phyloP scores from a whole-genome alignment of 1,140 invertebrate genomes.

The Mycetomoellerius zeteki region DNA sequence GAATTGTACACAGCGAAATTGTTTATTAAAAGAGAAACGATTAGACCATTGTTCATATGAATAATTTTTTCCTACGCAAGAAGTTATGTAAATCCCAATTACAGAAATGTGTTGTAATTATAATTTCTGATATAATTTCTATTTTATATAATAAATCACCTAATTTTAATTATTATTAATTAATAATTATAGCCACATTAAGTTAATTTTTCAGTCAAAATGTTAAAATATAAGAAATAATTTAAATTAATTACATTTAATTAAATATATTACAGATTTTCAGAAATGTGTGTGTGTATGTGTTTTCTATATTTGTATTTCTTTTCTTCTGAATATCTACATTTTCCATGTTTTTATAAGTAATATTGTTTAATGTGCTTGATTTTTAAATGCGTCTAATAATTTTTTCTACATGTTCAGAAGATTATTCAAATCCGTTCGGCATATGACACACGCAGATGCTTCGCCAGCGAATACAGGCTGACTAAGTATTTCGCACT shows the following conservation, averaged over 20 bases:
- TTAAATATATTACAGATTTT: background rate
- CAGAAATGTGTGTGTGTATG: no score
- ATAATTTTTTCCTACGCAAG: conserved; percentile 28
- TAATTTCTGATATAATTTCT: conserved; percentile 1
- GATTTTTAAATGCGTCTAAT: conserved; percentile 3
- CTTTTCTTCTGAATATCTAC: no score
- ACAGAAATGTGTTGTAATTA: background rate
- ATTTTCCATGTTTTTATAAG: no score
- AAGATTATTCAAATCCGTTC: conserved; percentile 1
- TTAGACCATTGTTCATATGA: conserved; percentile 30
- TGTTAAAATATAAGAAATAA: background rate
- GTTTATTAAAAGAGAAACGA: conserved; percentile 46
- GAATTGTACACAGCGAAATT: conserved; percentile 40
- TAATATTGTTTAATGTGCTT: background rate
- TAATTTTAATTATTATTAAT: background rate
- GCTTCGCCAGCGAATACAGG: background rate
- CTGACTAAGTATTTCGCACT: conserved; percentile 54
- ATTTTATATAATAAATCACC: background rate
- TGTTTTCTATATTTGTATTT: no score
- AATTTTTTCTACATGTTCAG: background rate
- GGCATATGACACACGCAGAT: conserved; percentile 24
- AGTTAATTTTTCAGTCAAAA: background rate
- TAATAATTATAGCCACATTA: no score
- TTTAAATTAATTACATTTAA: background rate
- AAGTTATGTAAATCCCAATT: background rate